Base-by-base conservation (phyloP, 1,140 invertebrate species). In the Elymnias hypermnestra region DNA sequence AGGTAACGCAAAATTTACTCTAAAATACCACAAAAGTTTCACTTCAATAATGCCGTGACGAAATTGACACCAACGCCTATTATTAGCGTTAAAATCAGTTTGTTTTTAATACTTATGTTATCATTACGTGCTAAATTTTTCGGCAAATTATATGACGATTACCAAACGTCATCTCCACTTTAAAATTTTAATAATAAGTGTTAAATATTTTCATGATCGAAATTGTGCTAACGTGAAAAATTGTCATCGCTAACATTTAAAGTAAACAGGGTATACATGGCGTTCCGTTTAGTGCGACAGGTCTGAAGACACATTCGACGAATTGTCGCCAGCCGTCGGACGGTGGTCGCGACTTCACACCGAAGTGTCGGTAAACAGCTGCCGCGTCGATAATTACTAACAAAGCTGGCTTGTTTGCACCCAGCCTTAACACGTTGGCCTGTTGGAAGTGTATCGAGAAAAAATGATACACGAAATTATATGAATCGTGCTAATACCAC, bases 271-370 rank as follows among this genome's bases (percentile, higher is more conserved):
- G 26, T 36, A 55, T 55, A 66, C 67, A 63, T 37, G 49, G 42
- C 40, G 52, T 43, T 54, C 51, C 45, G 53, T 57, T 63, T 69
- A 57, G 58, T 50, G 64, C 43, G 64, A 68, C 57, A 60, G 36
- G 53, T 63, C 46, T 25, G 48, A 51, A 40, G 62, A 58, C 51
- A 57, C 55, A 59, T 83, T 83, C 78, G 73, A 50, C 75, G 78
- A 83, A 83, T 56, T 72, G 73, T 73, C 66, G 63, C 62, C 63
- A 55, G 57, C 48, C 57, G 69, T 35, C 59, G 61, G 62, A 56
- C 74, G 79, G 76, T 83, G 79, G 79, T 81, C 76, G 79, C 61
- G 72, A 72, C 68, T 77, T 83, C 72, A 65, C 79, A 81, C 79
- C 70, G 55, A 76, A 63, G 70, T 72, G 76, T 63, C 51, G 46